Base-by-base conservation (phyloP, 2,888 invertebrate species). In the Andrena camellia region DNA sequence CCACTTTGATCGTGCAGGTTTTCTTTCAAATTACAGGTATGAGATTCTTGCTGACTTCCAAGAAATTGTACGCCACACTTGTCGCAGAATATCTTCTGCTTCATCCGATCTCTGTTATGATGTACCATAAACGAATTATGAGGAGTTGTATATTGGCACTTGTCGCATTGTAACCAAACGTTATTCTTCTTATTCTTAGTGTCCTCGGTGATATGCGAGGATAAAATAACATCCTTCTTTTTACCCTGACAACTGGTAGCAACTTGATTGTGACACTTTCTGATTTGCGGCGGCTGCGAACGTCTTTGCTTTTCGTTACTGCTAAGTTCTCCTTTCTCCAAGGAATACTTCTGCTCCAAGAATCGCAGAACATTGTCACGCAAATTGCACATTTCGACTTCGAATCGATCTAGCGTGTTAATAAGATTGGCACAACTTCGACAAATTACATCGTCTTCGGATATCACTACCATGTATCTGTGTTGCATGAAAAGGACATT, bases 371-470 rank as follows among this genome's bases (percentile, higher is more conserved):
- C 90, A 13, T 90, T 90, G 29, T 90, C 86, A 48, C 92, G 90
- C 0, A 93, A 85, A n/a, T 89, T 90, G n/a, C 85, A 86, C 86
- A 92, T 91, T 83, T 94, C 94, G 52, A 82, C 87, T 86, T 94
- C 94, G 3, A 94, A 84, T 62, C 93, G 89, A 82, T 94, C 94
- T 48, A 94, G 87, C 2, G 91, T 93, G 75, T 94, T 94, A 73
- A 94, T 92, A 63, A 94, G 90, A 78, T 92, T 93, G 0, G 94
- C 93, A 82, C 94, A 94, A 31, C 91, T 92, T 35, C 93, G 90
- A 86, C 94, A 94, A 78, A 94, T 94, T 5, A 93, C 89, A 83
- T 94, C 94, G 71, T 94, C 93, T 81, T 94, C 93, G 2, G 93
- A 92, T 78, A 94, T 93, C 3, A 94, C 92, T 62, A 94, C 92